Conservation (phyloP, 2,888 invertebrate species). For the Lepidochrysops patricia region DNA sequence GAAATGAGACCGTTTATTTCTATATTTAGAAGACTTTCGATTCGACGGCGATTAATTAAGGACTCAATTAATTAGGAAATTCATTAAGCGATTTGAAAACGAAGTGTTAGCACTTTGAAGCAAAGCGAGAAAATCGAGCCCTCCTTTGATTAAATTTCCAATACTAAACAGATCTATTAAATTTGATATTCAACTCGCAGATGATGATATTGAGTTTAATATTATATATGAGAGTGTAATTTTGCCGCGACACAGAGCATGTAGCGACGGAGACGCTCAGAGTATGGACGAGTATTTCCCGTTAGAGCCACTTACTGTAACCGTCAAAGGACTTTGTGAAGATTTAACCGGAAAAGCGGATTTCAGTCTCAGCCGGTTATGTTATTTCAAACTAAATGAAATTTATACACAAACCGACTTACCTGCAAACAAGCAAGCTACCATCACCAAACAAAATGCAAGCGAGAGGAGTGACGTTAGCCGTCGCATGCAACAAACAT, state of each 20-base stretch:
- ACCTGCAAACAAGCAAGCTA: conserved; percentile 30
- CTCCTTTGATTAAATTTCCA: background rate
- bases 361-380: conserved; percentile 24
- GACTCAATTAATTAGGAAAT: background rate
- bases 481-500: conserved; percentile 45
- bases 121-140: background rate
- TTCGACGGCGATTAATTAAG: background rate
- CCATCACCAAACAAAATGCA: conserved; percentile 29
- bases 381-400: conserved; percentile 2
- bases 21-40: background rate
- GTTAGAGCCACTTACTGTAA: conserved; percentile 38
- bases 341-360: conserved; percentile 34
- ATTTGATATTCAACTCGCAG: background rate
- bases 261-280: conserved; percentile 35
- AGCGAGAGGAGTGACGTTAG: conserved; percentile 14
- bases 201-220: background rate
- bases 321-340: conserved; percentile 39
- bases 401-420: conserved; percentile 13
- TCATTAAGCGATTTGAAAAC: background rate
- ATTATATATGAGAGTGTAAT: background rate
- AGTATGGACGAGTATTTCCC: conserved; percentile 38
- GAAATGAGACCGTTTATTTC: background rate
- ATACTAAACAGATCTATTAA: background rate
- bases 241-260: conserved; percentile 2
- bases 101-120: background rate